Evolutionary conservation across 2,888 invertebrate genomes (phyloP), one percentile per base, ranked within the genome.

Genomic region (Pristionchus arcanus): DNA sequence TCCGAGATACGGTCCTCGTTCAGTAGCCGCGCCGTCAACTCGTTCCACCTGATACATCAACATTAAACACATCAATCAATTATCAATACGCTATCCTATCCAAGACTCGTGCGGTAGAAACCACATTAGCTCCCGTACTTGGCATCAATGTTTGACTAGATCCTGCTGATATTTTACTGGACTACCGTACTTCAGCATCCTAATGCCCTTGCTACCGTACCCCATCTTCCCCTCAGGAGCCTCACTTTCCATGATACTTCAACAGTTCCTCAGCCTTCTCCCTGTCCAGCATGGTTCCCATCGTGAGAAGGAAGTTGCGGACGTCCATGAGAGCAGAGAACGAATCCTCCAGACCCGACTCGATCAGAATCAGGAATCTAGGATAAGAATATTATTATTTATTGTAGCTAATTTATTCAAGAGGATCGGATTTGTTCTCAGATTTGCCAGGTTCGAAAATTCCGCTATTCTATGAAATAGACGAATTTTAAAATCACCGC

Each of bases 301-400:
- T 95, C 95, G 96, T 96, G 2, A 98, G 95, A 59, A 98, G 96
- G 95, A 97, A 97, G 92, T 98, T 97, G 93, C 98, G 96, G 0
- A 97, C 97, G 96, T 98, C 98, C 92, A 97, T 97, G 0, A 98
- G 96, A 11, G 97, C 96, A 95, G 96, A 96, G 95, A 97, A 98
- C 25, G 92, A 91, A 71, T 93, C 94, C 16, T 91, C 89, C 86
- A 92, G 87, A 7, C 91, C 91, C 13, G 94, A 93, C 90, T 95
- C 95, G 66, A 95, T 94, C 37, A 95, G 90, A 15, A 95, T 90
- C 31, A 94, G 90, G 81, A 91, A 94, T 77, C 93, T 93, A n/a
- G n/a, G n/a, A n/a, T n/a, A n/a, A n/a, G n/a, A n/a, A n/a, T n/a
- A n/a, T n/a, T n/a, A n/a, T n/a, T n/a, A n/a, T n/a, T n/a, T n/a